Conservation (phyloP, 2,888 invertebrate species). For the Bhutanitis thaidina region DNA sequence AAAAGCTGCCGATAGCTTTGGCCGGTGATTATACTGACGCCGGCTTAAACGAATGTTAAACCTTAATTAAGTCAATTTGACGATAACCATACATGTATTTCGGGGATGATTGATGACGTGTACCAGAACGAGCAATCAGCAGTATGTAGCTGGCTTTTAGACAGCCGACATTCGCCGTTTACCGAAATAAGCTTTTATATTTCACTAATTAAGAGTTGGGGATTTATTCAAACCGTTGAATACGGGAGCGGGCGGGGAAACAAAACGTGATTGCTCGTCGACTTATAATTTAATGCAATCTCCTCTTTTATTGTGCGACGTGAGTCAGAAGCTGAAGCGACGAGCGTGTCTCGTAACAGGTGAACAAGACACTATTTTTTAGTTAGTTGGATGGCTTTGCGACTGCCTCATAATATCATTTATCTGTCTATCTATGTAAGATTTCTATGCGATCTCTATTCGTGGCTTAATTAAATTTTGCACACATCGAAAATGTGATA, state of each 20-base stretch:
- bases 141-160: slow-evolving; percentile 26
- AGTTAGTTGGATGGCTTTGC: no score
- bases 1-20: no score
- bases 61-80: no score
- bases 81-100: no score
- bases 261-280: slow-evolving; percentile 77
- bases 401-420: no score
- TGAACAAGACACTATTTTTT: no score
- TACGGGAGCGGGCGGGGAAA: slow-evolving; percentile 61
- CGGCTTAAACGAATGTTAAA: no score
- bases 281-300: slow-evolving; percentile 80
- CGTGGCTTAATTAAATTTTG: no score
- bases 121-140: neutral
- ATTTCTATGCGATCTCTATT: no score
- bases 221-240: slow-evolving; percentile 75
- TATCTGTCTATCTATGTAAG: no score
- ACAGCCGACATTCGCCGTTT: slow-evolving; percentile 58
- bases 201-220: slow-evolving; percentile 70
- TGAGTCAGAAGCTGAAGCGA: slow-evolving; percentile 35
- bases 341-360: slow-evolving; percentile 3
- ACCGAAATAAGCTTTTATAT: slow-evolving; percentile 62
- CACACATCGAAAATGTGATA: no score
- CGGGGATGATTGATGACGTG: neutral
- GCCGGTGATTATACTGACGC: no score
- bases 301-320: slow-evolving; percentile 52